These are phyloP conservation scores for Halictus rubicundus DNA, from an alignment of 1,140 invertebrate genomes.

Conservation along the genomic window DNA sequence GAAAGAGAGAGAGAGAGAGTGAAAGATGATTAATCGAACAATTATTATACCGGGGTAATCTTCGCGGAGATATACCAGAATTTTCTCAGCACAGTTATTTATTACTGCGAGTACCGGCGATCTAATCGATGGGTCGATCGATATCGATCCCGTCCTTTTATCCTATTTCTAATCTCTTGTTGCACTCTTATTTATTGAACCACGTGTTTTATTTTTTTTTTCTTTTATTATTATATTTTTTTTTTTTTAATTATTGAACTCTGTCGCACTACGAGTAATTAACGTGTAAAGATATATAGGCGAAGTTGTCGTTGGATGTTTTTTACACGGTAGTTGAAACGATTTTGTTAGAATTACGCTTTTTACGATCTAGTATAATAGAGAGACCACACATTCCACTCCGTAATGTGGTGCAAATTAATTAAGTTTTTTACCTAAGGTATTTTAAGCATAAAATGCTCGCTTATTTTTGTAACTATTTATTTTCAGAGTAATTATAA, in stretches of 20 bases:
- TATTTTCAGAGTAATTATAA: slow-evolving; percentile 76
- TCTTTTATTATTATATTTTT: not conserved
- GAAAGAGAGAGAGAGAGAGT: not conserved
- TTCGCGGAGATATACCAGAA: slow-evolving; percentile 41
- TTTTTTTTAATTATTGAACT: slow-evolving; percentile 54
- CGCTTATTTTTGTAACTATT: slow-evolving; percentile 80
- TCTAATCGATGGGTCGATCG: slow-evolving; percentile 46
- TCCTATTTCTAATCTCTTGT: slow-evolving; percentile 74
- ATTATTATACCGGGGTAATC: slow-evolving; percentile 59
- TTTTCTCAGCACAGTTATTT: slow-evolving; percentile 67
- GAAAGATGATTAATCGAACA: slow-evolving; percentile 54
- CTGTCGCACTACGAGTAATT: slow-evolving; percentile 73
- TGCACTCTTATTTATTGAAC: slow-evolving; percentile 79
- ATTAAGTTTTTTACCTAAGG: slow-evolving; percentile 73
- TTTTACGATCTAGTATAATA: slow-evolving; percentile 73
- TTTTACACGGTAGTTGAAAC: slow-evolving; percentile 72
- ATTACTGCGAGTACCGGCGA: slow-evolving; percentile 62
- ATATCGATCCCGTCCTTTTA: slow-evolving; percentile 58
- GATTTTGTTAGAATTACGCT: slow-evolving; percentile 75
- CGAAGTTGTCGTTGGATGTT: slow-evolving; percentile 73
- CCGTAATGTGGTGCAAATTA: slow-evolving; percentile 75
- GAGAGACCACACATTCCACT: slow-evolving; percentile 77
- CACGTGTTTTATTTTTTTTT: slow-evolving; percentile 50
- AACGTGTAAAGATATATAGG: slow-evolving; percentile 52
- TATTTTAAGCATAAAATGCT: slow-evolving; percentile 76